Percentiles rank a stretch among this genome's conserved stretches.
These are phyloP conservation scores for Drosophila virilis DNA, from an alignment of 1,140 invertebrate species.

Conservation along the genomic window DNA sequence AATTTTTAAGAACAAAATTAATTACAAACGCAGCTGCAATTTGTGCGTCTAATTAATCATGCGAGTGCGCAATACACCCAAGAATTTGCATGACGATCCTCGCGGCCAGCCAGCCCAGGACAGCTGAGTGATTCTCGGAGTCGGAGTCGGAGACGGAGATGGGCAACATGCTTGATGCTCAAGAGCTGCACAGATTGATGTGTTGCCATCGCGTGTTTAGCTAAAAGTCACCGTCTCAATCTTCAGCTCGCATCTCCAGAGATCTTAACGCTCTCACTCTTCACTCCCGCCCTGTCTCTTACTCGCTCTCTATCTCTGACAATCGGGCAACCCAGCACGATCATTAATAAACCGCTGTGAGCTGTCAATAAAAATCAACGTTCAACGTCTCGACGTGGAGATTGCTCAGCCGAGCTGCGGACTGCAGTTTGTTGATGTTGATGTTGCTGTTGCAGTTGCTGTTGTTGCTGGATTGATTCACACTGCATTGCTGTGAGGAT, in stretches of 20 bases:
- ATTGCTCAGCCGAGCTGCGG: conserved; percentile 9
- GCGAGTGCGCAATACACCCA: neutral
- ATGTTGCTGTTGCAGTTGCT: neutral
- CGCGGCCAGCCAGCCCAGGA: conserved; percentile 13
- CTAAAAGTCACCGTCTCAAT: conserved; percentile 3
- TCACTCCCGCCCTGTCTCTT: conserved; percentile 7
- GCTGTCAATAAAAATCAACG: conserved; percentile 83
- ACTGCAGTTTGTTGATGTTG: conserved; percentile 1
- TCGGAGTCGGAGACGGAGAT: neutral
- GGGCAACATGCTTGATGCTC: conserved; percentile 27
- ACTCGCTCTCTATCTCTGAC: conserved; percentile 29
- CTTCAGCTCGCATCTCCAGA: conserved; percentile 4
- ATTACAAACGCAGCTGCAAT: conserved; percentile 51
- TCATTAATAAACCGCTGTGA: conserved; percentile 84
- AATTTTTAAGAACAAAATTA: conserved; percentile 41
- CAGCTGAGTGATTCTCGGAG: conserved; percentile 70
- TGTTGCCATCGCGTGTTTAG: conserved; percentile 61
- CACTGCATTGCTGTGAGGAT: conserved; percentile 12
- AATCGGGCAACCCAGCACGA: conserved; percentile 64
- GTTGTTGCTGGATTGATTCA: conserved; percentile 6
- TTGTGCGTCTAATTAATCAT: conserved; percentile 56
- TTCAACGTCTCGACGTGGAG: conserved; percentile 46
- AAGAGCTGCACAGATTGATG: conserved; percentile 72
- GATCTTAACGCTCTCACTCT: neutral
- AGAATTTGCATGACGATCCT: conserved; percentile 48